phyloP scores from a whole-genome alignment of 2,888 invertebrate species.

The Alitta virens region DNA sequence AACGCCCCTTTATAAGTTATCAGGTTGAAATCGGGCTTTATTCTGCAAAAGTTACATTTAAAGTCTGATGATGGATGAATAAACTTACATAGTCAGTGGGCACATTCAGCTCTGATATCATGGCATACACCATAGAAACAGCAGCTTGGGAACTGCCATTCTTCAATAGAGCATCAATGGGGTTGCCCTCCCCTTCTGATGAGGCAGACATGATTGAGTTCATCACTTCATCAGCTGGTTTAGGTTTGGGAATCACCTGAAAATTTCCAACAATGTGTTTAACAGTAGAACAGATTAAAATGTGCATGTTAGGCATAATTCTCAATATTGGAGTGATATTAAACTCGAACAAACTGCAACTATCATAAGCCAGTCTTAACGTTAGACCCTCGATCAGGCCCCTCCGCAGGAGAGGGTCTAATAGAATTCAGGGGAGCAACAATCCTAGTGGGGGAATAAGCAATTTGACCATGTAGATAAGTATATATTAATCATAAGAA shows the following conservation, averaged over 20 bases:
- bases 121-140: background rate
- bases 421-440: no score
- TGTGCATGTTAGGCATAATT: no score
- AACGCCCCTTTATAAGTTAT: no score
- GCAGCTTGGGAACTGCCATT: constrained; percentile 2
- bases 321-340: no score
- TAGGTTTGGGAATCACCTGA: constrained; percentile 1
- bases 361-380: no score
- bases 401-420: no score
- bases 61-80: background rate
- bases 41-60: background rate
- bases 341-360: no score
- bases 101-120: background rate
- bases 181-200: background rate
- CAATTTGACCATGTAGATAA: no score
- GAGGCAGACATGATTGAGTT: background rate
- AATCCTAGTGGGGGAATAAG: no score
- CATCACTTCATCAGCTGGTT: background rate
- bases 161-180: background rate
- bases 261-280: background rate
- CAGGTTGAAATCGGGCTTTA: background rate
- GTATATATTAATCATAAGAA: no score
- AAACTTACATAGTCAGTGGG: background rate
- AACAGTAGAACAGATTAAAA: no score
- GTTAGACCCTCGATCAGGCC: no score